phyloP scores from a whole-genome alignment of 2,113 vertebrate genomes.

The Maylandia zebra region DNA sequence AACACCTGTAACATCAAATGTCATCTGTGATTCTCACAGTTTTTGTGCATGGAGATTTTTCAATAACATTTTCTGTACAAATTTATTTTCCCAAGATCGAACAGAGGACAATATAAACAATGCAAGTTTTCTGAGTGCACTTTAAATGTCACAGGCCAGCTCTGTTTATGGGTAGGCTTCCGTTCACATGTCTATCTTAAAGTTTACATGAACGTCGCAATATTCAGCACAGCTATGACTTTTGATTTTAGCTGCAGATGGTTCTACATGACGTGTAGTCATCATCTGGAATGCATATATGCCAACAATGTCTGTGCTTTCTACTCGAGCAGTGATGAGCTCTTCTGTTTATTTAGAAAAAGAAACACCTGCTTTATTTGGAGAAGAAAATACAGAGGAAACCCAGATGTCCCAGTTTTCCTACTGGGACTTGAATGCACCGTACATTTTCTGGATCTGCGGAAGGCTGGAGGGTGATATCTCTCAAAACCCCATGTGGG shows the following conservation, averaged over 20 bases:
- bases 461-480: accelerated
- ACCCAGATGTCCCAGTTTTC: not conserved
- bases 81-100: not conserved
- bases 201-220: not conserved
- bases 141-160: not conserved
- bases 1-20: not conserved
- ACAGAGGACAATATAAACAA: not conserved
- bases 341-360: not conserved
- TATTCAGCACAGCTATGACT: not conserved
- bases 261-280: not conserved
- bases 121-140: not conserved
- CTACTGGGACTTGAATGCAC: not conserved
- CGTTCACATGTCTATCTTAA: not conserved
- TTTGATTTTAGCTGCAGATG: not conserved
- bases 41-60: not conserved
- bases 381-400: not conserved
- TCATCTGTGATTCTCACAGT: not conserved
- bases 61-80: not conserved
- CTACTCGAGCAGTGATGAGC: accelerated
- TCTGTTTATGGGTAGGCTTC: not conserved
- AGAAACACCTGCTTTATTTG: not conserved
- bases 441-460: not conserved
- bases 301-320: not conserved
- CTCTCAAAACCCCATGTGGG: not conserved
- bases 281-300: not conserved